Percentiles rank a stretch among this genome's conserved stretches.
Conservation (phyloP, 2,888 invertebrate species). For the Leucozona laternaria region DNA sequence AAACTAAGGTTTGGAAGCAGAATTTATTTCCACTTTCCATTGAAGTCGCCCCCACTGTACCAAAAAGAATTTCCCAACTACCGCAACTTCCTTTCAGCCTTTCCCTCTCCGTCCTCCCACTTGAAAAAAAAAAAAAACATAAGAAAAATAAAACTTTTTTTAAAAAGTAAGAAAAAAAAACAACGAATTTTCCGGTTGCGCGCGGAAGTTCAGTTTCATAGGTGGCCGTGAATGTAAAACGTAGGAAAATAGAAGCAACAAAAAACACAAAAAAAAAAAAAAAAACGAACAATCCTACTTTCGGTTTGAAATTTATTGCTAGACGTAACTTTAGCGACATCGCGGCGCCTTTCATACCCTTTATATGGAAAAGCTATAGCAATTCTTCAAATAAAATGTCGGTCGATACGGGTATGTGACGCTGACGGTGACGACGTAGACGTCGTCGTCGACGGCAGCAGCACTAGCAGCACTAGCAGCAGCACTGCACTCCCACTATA, state of each 20-base stretch:
- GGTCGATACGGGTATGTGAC: conserved; percentile 28
- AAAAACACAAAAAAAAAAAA: conserved; percentile 38
- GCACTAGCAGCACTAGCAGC: no score
- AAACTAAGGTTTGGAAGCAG: no score
- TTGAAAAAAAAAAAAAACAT: background rate
- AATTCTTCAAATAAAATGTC: conserved; percentile 62
- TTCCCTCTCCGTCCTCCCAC: background rate
- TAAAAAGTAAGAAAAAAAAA: conserved; percentile 64
- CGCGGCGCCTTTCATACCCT: conserved; percentile 71
- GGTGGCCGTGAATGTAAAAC: conserved; percentile 75
- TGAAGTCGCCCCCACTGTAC: conserved; percentile 35
- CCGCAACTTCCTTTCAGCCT: conserved; percentile 21
- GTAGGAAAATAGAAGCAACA: conserved; percentile 32
- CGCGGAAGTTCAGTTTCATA: conserved; percentile 74
- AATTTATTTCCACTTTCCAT: background rate
- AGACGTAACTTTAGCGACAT: conserved; percentile 75
- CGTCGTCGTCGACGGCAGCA: background rate
- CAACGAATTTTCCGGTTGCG: conserved; percentile 75
- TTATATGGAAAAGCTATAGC: conserved; percentile 18
- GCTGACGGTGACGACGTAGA: background rate
- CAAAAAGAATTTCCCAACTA: conserved; percentile 22
- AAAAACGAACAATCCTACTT: conserved; percentile 56
- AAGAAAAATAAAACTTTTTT: conserved; percentile 20
- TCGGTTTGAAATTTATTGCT: conserved; percentile 71
- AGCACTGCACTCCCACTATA: conserved; percentile 59